Conservation (phyloP, 2,888 invertebrate species). For the Lasioglossum figueresi region DNA sequence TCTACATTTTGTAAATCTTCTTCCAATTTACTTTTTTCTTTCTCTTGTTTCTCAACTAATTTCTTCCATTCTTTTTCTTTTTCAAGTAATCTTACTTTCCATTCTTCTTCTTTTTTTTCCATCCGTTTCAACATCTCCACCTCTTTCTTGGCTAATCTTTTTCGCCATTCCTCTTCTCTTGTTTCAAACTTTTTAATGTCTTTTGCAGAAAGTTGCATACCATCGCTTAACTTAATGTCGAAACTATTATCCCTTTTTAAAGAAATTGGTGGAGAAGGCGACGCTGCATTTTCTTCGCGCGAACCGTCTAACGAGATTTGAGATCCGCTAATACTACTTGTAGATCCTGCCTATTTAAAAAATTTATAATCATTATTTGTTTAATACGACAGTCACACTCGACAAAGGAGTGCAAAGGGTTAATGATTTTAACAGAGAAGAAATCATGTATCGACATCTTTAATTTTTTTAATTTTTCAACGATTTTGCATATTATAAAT, state of each 20-base stretch:
- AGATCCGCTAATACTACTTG: constrained; percentile 83
- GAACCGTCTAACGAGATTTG: constrained; percentile 81
- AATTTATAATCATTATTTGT: constrained; percentile 1
- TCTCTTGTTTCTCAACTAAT: constrained; percentile 87
- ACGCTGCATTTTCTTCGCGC: constrained; percentile 76
- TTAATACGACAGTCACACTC: neutral
- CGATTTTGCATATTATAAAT: too few species aligned
- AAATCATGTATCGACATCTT: too few species aligned
- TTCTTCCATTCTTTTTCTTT: constrained; percentile 89
- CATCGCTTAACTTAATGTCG: constrained; percentile 82
- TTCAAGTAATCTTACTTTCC: constrained; percentile 85
- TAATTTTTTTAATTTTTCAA: too few species aligned
- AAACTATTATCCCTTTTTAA: constrained; percentile 83
- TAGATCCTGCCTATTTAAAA: constrained; percentile 79
- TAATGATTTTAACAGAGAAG: too few species aligned
- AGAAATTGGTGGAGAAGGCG: constrained; percentile 73
- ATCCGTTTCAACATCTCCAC: constrained; percentile 85
- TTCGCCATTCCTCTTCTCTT: constrained; percentile 82
- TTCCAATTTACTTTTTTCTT: constrained; percentile 84
- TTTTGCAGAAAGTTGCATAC: constrained; percentile 78
- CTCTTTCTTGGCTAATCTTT: constrained; percentile 85
- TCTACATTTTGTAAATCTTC: constrained; percentile 86
- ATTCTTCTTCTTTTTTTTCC: constrained; percentile 83
- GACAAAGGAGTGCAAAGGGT: too few species aligned
- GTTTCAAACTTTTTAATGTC: constrained; percentile 80